Base-by-base conservation (phyloP, 2,888 invertebrate genomes). In the Piscicola geometra region DNA sequence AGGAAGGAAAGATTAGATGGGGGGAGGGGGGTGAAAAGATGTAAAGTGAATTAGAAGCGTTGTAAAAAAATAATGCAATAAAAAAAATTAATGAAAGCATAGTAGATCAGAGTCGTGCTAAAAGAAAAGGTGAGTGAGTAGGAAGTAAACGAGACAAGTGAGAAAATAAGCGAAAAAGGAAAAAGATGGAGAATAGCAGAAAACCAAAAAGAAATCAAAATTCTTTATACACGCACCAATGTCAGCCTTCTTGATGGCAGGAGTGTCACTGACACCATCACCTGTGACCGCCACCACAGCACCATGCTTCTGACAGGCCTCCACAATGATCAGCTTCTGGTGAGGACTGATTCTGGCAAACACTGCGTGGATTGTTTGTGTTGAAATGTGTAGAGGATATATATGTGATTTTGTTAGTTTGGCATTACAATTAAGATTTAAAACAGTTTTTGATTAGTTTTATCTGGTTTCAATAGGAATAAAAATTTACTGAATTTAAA, bases 281-380 rank as follows among this genome's bases (percentile, higher is more conserved):
- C 93, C 93, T 35, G 92, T 92, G 0, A 93, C 93, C 18, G 93
- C 91, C 75, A 93, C 93, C 79, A 92, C 90, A 77, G 89, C 89
- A 28, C 91, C 91, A 71, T 89, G 87, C 72, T 91, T 87, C 83
- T 93, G 93, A 82, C 91, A 92, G 66, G 92, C 92, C 85, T 93
- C 93, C 1, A 89, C 89, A 81, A 90, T 90, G 81, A 88, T 88
- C 87, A 96, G 88, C 86, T 96, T 96, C 88, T 95, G 95, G 85
- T 86, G 86, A 28, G 95, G 95, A 69, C 94, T 94, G 30, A 94
- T 94, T 83, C 95, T 91, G 80, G 95, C 95, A 88, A 95, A 95
- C 82, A 96, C 95, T 56, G n/a, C n/a, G n/a, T n/a, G n/a, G n/a
- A n/a, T n/a, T n/a, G n/a, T n/a, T n/a, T n/a, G n/a, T n/a, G n/a